Base-by-base conservation (phyloP, 2,888 invertebrate genomes). In the Xestobium rufovillosum region DNA sequence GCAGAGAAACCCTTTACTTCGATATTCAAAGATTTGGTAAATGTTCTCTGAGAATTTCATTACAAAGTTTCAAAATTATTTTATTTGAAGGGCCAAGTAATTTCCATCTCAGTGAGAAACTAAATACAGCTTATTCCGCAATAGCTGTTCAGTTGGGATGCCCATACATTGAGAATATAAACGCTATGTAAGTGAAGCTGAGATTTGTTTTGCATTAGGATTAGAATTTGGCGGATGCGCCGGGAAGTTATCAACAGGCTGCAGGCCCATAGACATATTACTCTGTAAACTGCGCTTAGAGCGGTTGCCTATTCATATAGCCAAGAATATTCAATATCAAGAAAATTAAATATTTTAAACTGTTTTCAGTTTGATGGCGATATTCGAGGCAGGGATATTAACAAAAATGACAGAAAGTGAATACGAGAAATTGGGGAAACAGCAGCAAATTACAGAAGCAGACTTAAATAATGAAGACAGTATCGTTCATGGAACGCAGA, bases 331-430 rank as follows among this genome's bases (percentile, higher is more conserved):
- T n/a, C n/a, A n/a, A n/a, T n/a, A n/a, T n/a, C n/a, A n/a, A n/a
- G n/a, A n/a, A n/a, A n/a, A n/a, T n/a, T n/a, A n/a, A n/a, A n/a
- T n/a, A n/a, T n/a, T n/a, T 19, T 19, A 8, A 19, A n/a, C 9
- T 9, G 12, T 30, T 48, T 51, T 4, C 48, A 83, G 83, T 15
- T 63, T 83, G 2, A 80, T 82, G 72, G 74, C 76, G 23, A 68
- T 83, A 3, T 84, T 83, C 50, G 83, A 84, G 66, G 79, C 81
- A 1, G 84, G 84, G 2, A 83, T 84, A 31, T 62, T 83, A 34
- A 76, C 78, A 0, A 83, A 83, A 66, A 82, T 84, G 71, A 83
- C 84, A 0, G 78, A 77, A 47, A 78, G 78, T 34, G 84, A 84
- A 53, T 84, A 83, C 55, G 79, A 75, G 54, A 78, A 76, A 43